Evolutionary conservation across 2,797 vertebrate genomes (phyloP).

Genomic region (Phrynocephalus guinanensis): DNA sequence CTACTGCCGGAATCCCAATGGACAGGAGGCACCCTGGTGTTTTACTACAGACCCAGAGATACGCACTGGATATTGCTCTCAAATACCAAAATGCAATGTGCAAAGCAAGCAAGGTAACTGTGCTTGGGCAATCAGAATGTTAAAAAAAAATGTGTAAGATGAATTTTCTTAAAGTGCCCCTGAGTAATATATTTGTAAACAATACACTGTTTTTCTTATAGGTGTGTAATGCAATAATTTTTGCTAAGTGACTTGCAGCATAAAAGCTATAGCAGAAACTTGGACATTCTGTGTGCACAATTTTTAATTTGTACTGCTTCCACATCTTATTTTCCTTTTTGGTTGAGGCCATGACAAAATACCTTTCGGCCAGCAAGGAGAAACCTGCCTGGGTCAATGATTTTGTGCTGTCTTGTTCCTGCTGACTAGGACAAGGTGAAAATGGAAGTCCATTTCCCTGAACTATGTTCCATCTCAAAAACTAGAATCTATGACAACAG

Average conservation of each 20-base stretch:
- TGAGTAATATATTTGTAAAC: not conserved
- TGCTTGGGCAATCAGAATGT: not conserved
- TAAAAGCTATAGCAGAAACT: no score
- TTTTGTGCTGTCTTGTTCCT: no score
- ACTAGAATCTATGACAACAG: not conserved
- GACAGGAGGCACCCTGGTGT: conserved; percentile 95
- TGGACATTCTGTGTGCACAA: not conserved
- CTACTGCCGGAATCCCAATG: conserved; percentile 98
- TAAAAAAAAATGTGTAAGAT: not conserved
- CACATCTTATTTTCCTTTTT: not conserved
- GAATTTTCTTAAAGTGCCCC: not conserved
- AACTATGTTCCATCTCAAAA: not conserved
- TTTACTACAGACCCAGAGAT: conserved; percentile 94
- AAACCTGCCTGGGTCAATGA: no score
- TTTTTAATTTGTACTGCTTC: not conserved
- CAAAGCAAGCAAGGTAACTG: conserved; percentile 81
- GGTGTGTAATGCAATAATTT: not conserved
- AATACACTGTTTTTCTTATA: not conserved
- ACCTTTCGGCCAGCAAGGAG: not conserved
- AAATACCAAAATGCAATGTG: conserved; percentile 90
- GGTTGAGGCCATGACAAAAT: not conserved
- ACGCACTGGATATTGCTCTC: conserved; percentile 90
- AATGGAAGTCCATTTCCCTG: not conserved
- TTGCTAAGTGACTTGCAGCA: not conserved
- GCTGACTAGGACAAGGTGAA: no score